Base-by-base conservation (phyloP, 2,797 vertebrate genomes). In the Sylvia borin region DNA sequence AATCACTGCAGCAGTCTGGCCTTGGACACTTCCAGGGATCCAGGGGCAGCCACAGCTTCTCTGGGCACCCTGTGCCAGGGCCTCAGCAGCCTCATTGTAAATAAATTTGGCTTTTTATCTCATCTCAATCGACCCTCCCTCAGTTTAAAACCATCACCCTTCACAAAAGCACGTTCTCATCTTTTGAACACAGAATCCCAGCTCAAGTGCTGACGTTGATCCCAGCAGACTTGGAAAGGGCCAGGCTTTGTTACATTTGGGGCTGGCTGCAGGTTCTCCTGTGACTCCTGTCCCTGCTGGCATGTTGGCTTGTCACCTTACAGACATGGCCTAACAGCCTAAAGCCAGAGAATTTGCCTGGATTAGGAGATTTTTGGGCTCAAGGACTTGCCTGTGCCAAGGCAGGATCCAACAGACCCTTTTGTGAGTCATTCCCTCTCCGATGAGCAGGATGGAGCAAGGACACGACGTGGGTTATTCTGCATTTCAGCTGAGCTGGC, bases 281-380 rank as follows among this genome's bases (percentile, higher is more conserved):
- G 17, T 16, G 48, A 54, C 53, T 67, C 42, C 20, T 16, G 51
- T 27, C 65, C 61, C 61, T 0, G 0, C 11, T 4, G 4, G 16
- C 53, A 19, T 1, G 13, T 6, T 55, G 73, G 36, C 47, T 26
- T 76, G 58, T 32, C 62, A 68, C 64, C 50, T 54, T 62, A 31
- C 71, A 85, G 24, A 50, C 3, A 3, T 21, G 19, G 13, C 51
- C 58, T 40, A 31, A 66, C 36, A 62, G 71, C 5, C 17, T 71
- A 48, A 3, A 13, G 57, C 20, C 62, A 79, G 22, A 47, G 43
- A 79, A 65, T 32, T 6, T 53, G 42, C 29, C 29, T 32, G 70
- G 34, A 73, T 86, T 5, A 57, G 13, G 8, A 19, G 45, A 76
- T 45, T 85, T 88, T 50, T 17, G 48, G 60, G 25, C 19, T 80